A percentile compares a stretch with the other conserved stretches of the same genome.
Conservation (phyloP, 2,113 vertebrate species). For the Phylloscopus whistleri region DNA sequence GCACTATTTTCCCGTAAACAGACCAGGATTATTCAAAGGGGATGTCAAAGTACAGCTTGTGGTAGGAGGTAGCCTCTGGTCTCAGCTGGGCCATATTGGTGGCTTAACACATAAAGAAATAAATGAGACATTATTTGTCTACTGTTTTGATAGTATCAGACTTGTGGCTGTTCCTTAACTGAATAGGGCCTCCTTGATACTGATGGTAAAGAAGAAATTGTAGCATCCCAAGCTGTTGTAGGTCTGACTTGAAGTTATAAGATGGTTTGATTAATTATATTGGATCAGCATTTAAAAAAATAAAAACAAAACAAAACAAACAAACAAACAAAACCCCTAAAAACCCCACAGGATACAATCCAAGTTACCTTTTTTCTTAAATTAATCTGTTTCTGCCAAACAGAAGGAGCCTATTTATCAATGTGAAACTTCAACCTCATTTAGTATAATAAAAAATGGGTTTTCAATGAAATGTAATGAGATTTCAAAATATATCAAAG, state of each 20-base stretch:
- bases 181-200: neutral
- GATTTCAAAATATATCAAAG: neutral
- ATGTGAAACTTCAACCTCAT: neutral
- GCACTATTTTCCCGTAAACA: neutral
- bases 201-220: neutral
- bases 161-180: neutral
- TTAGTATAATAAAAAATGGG: neutral
- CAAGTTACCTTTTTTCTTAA: neutral
- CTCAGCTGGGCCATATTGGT: neutral
- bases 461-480: neutral
- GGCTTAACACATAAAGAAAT: neutral
- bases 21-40: neutral
- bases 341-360: neutral
- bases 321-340: neutral
- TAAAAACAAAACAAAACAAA: neutral
- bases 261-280: neutral
- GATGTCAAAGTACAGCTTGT: neutral
- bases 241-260: neutral
- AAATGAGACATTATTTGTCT: neutral
- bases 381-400: slow-evolving; percentile 13
- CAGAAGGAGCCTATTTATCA: neutral
- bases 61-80: neutral
- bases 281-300: neutral
- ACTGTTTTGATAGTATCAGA: neutral
- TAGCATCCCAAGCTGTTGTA: neutral